Evolutionary conservation across 2,113 vertebrate genomes (phyloP).

Genomic region (Clarias magur): DNA sequence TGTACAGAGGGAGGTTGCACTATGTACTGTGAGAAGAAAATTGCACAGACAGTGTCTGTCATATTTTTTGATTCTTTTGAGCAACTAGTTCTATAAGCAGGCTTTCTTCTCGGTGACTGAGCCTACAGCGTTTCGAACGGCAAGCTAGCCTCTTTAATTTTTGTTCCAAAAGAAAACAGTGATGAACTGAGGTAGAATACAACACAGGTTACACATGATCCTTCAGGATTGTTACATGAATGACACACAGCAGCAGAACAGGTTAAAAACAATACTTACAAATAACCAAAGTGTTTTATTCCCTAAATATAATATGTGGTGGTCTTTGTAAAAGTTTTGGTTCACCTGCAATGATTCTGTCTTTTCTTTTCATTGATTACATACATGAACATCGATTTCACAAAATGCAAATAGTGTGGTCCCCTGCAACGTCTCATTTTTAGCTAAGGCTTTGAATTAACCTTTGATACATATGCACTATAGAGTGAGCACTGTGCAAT

Average conservation of each 20-base stretch:
- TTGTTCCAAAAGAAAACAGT: conserved; percentile 79
- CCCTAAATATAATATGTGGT: conserved; percentile 58
- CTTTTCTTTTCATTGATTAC: conserved; percentile 47
- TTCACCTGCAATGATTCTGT: conserved; percentile 52
- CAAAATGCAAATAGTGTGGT: conserved; percentile 39
- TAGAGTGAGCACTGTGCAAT: conserved; percentile 43
- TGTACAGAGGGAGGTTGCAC: conserved; percentile 6
- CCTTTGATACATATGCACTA: conserved; percentile 25
- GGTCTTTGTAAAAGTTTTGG: conserved; percentile 62
- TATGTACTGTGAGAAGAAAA: conserved; percentile 56
- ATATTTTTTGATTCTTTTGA: conserved; percentile 51
- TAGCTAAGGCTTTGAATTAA: conserved; percentile 32
- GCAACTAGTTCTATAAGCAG: conserved; percentile 61
- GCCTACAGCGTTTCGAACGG: conserved; percentile 63
- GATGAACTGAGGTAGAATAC: conserved; percentile 93
- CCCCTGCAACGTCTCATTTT: conserved; percentile 43
- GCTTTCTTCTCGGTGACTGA: conserved; percentile 68
- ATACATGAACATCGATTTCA: conserved; percentile 45
- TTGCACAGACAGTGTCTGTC: conserved; percentile 43
- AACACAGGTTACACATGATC: conserved; percentile 79
- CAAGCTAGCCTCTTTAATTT: conserved; percentile 66
- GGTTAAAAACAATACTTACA: conserved; percentile 54
- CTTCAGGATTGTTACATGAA: conserved; percentile 67
- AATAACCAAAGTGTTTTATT: conserved; percentile 56
- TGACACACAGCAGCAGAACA: conserved; percentile 71